Evolutionary conservation across 2,797 vertebrate genomes (phyloP).

Genomic region (Amblyraja radiata): DNA sequence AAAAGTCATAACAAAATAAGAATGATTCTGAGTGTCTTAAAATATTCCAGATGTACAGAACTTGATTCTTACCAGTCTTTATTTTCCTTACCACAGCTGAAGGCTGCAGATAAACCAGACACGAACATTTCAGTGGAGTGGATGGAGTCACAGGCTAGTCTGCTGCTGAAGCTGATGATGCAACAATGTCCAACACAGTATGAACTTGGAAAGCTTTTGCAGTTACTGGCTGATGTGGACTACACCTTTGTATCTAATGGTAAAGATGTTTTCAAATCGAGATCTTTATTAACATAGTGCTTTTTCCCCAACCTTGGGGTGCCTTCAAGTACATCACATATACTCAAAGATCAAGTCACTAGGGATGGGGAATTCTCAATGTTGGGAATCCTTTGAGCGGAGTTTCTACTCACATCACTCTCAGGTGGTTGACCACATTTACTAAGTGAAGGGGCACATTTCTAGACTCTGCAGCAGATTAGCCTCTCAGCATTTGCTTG

Average conservation of each 20-base stretch:
- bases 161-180: constrained; percentile 73
- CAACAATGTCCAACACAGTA: constrained; percentile 73
- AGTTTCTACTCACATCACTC: too few species aligned
- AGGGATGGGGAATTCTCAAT: too few species aligned
- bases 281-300: not conserved
- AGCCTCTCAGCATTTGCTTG: too few species aligned
- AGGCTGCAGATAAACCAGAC: constrained; percentile 42
- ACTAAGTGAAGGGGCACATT: too few species aligned
- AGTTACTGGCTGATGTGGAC: constrained; percentile 69
- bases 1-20: not conserved
- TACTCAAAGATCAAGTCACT: too few species aligned
- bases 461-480: too few species aligned
- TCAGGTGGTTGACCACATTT: too few species aligned
- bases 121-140: constrained; percentile 60
- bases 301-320: not conserved
- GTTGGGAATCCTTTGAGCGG: too few species aligned
- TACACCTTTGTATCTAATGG: constrained; percentile 63
- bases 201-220: constrained; percentile 72
- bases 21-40: not conserved
- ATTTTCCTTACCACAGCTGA: constrained; percentile 49
- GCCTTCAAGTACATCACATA: not conserved
- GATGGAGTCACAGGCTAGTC: constrained; percentile 70
- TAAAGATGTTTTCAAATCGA: constrained; percentile 42
- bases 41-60: not conserved
- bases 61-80: not conserved